Evolutionary conservation across 2,797 vertebrate species (phyloP), one percentile per base, ranked within the genome.

Genomic region (Telmatherina bonti): DNA sequence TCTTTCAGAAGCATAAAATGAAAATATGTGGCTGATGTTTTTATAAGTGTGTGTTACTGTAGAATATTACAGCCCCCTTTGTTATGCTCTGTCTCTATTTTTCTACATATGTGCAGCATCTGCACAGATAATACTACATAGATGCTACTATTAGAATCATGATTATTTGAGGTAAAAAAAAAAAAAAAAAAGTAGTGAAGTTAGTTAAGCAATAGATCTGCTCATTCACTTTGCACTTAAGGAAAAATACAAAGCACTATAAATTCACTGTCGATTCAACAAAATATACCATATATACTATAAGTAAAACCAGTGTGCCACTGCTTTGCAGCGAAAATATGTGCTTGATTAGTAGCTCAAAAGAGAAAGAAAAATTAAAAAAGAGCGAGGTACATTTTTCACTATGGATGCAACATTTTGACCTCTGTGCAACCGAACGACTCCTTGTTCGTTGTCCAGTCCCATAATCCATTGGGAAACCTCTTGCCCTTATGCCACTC

Each of bases 401-500:
- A 31, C 52, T 74, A 49, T 30, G n/a, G 41, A 49, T 38, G 47
- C 43, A 36, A 43, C 66, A 54, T 38, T 71, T 70, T 18, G 27
- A 71, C 59, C 55, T 68, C 36, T 62, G 63, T 68, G 52, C 67
- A 61, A 60, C 64, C 20, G 3, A 31, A 20, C 27, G 56, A 62
- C 66, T 78, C 43, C 61, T 47, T 84, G 73, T 36, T 72, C 55
- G 69, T 65, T 47, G 54, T 70, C 74, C 52, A 68, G 59, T 76
- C 74, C 55, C 47, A 38, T 92, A 91, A 93, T 93, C 93, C 81
- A 76, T 20, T 86, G 84, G 83, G 72, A 81, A 83, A 84, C 82
- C 84, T 73, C 66, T 79, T 87, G 77, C 78, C 81, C 85, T 89
- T 82, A 79, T 85, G 90, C 82, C 85, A 83, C 83, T 93, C 94